Base-by-base conservation (phyloP, 2,113 vertebrate species). In the Cisticola juncidis region DNA sequence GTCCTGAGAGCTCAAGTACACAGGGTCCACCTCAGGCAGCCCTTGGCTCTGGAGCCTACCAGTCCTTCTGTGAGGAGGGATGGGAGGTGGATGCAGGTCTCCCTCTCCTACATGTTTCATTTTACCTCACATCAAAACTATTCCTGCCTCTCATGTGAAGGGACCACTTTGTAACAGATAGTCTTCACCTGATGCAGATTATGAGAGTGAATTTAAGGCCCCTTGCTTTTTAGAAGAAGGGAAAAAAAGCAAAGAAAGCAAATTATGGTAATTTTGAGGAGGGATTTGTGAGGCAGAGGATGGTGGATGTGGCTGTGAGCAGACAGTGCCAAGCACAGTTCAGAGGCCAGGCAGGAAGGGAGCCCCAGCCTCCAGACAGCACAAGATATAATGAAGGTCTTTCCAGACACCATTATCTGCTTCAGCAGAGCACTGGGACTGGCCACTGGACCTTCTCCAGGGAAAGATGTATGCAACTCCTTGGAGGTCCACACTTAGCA, bases 401-500 rank as follows among this genome's bases (percentile, higher is more conserved):
- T 85, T 95, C 82, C 92, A 94, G 96, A 92, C 95, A 82, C 26
- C 0, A 2, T 85, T 93, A 90, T 96, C 96, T 73, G 60, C 93
- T 96, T 73, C 42, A 65, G 69, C 1, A 1, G 83, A 93, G 47
- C 1, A 1, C 47, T 79, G 82, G 51, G 77, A 54, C 57, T 7
- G 9, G 86, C 51, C 1, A 1, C 44, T 6, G 15, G 69, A 68
- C 26, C 58, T 82, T 89, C 80, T 94, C 60, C 51, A 94, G 35
- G 53, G 58, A 86, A 92, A 93, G 73, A 68, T 9, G 6, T 61
- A 36, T 4, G 6, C 31, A 92, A 11, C 33, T 70, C 47, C 33
- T 54, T 0, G 0, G 76, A 78, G 38, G 54, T 66, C 40, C 4
- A 1, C 0, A 0, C 16, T 83, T 38, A 69, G 74, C 54, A 0